phyloP scores from a whole-genome alignment of 1,140 invertebrate genomes.

The Drosophila sp. region DNA sequence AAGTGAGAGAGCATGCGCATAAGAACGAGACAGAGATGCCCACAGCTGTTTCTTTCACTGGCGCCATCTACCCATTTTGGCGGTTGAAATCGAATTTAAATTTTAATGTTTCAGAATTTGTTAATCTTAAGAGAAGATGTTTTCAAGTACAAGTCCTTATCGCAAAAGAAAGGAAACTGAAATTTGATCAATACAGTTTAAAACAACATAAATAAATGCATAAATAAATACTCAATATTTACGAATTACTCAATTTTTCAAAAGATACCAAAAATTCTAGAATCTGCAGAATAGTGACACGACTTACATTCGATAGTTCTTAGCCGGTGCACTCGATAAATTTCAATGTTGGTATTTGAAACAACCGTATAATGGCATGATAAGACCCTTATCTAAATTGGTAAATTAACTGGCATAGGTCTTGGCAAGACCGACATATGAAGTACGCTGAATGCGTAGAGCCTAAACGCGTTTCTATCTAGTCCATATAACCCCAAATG shows the following conservation, averaged over 20 bases:
- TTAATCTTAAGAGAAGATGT: too few species aligned
- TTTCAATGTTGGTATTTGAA: constrained; percentile 21
- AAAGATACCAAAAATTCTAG: not conserved
- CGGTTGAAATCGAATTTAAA: not conserved
- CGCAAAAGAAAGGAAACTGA: too few species aligned
- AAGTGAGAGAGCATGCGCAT: constrained; percentile 39
- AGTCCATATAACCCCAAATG: constrained; percentile 17
- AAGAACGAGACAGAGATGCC: not conserved
- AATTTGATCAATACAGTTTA: too few species aligned
- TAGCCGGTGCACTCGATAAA: constrained; percentile 34
- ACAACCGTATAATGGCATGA: constrained; percentile 36
- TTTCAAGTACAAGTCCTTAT: too few species aligned
- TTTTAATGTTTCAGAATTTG: too few species aligned
- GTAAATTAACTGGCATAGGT: constrained; percentile 33
- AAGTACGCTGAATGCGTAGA: constrained; percentile 42
- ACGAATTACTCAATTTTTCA: too few species aligned
- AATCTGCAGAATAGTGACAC: not conserved
- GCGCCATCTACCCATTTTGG: not conserved
- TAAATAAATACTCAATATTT: too few species aligned
- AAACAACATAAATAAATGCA: too few species aligned
- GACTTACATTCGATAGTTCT: constrained; percentile 26
- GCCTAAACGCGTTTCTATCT: constrained; percentile 10
- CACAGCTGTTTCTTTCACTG: constrained; percentile 33
- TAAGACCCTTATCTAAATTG: constrained; percentile 73
- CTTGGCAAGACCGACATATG: constrained; percentile 35